Percentiles rank a stretch among this genome's conserved stretches.
These are phyloP conservation scores for Amaurobius ferox DNA, from an alignment of 2,888 invertebrate species.

Conservation along the genomic window DNA sequence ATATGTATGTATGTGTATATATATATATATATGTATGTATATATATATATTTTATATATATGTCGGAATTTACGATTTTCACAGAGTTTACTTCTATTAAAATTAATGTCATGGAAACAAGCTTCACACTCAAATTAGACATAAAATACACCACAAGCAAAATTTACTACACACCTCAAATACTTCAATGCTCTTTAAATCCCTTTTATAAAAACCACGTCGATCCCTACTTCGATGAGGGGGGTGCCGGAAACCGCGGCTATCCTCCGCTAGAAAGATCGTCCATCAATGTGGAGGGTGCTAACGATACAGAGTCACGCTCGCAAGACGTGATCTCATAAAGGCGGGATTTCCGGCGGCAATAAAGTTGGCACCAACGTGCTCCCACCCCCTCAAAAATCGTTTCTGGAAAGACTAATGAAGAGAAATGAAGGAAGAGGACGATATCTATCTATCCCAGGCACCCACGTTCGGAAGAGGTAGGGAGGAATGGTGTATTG, in stretches of 20 bases:
- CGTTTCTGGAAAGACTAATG: conserved; percentile 66
- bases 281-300: conserved; percentile 33
- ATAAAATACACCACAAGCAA: neutral
- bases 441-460: conserved; percentile 41
- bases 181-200: conserved; percentile 6
- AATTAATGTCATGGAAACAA: neutral
- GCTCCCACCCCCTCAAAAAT: conserved; percentile 57
- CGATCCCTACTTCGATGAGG: neutral
- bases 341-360: conserved; percentile 64
- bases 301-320: conserved; percentile 68
- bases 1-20: too few relatives aligned
- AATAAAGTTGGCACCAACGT: conserved; percentile 65
- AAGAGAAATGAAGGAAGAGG: conserved; percentile 56
- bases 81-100: conserved; percentile 6
- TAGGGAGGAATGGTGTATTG: neutral
- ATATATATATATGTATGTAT: too few relatives aligned
- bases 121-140: neutral
- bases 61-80: neutral
- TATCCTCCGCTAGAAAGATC: conserved; percentile 27
- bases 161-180: conserved; percentile 2
- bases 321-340: conserved; percentile 66
- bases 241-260: conserved; percentile 27
- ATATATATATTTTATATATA: too few relatives aligned
- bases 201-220: conserved; percentile 8
- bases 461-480: neutral